Evolutionary conservation across 1,140 invertebrate genomes (phyloP).

Genomic region (Whitmania pigra): DNA sequence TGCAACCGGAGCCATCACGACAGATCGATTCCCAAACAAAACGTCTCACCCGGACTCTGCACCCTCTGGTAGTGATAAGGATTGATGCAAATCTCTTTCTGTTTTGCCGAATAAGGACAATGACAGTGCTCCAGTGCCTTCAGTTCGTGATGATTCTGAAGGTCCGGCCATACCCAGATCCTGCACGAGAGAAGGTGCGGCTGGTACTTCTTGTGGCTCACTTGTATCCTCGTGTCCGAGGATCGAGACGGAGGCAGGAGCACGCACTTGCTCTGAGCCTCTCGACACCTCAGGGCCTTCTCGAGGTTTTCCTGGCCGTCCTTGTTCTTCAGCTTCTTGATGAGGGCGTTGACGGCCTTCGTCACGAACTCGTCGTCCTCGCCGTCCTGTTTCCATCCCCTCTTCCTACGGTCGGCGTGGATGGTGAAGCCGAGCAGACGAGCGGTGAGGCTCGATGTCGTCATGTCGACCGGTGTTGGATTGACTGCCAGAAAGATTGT

Average conservation of each 20-base stretch:
- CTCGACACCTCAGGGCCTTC: constrained; percentile 78
- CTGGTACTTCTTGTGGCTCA: constrained; percentile 79
- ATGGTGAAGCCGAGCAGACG: too few relatives aligned
- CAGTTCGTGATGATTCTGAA: constrained; percentile 90
- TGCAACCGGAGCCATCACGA: too few relatives aligned
- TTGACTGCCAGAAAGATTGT: too few relatives aligned
- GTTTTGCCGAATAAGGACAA: constrained; percentile 79
- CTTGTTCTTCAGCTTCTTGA: constrained; percentile 91
- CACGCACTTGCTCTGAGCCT: constrained; percentile 85
- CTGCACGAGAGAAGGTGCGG: constrained; percentile 96
- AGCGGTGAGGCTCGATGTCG: too few relatives aligned
- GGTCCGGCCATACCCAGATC: constrained; percentile 94
- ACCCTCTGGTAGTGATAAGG: constrained; percentile 85
- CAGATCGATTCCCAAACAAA: too few relatives aligned
- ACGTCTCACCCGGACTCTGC: constrained; percentile 41
- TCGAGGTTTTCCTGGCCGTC: constrained; percentile 92
- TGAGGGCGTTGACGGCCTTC: constrained; percentile 91
- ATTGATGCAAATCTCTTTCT: constrained; percentile 95
- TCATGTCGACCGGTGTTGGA: too few relatives aligned
- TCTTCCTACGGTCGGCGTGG: constrained; percentile 74
- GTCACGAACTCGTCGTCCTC: constrained; percentile 98
- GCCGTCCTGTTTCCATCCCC: constrained; percentile 92
- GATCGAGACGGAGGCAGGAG: constrained; percentile 91
- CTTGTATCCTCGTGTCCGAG: constrained; percentile 73
- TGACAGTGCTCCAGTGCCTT: constrained; percentile 88